These are phyloP conservation scores for Cyphomyrus discorhynchus DNA, from an alignment of 2,113 vertebrate species.

Conservation along the genomic window DNA sequence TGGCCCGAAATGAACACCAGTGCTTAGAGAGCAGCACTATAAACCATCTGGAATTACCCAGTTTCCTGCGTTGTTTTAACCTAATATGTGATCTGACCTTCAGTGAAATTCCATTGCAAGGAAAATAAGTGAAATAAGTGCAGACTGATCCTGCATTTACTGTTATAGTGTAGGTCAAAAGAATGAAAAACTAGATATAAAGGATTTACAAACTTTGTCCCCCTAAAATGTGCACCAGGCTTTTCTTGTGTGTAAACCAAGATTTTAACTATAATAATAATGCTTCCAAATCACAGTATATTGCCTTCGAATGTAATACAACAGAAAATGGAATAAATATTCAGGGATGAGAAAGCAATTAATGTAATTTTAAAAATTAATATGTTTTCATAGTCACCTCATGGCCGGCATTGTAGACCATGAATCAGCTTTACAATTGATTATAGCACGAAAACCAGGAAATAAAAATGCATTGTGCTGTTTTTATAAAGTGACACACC, in stretches of 20 bases:
- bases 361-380: no score
- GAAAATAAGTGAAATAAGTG: neutral
- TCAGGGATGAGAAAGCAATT: neutral
- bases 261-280: neutral
- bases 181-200: neutral
- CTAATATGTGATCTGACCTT: neutral
- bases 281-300: neutral
- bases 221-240: neutral
- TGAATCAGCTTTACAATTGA: no score
- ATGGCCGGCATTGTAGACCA: no score
- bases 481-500: no score
- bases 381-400: no score
- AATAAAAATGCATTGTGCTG: no score
- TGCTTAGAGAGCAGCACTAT: neutral
- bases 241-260: neutral
- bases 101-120: neutral
- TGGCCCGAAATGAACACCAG: neutral
- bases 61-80: neutral
- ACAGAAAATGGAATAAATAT: neutral
- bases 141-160: neutral
- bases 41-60: neutral
- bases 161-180: neutral
- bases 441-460: no score
- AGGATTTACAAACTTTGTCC: neutral
- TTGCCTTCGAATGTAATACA: neutral